These are phyloP conservation scores for Neodiprion virginianus DNA, from an alignment of 1,140 invertebrate genomes.

Conservation along the genomic window DNA sequence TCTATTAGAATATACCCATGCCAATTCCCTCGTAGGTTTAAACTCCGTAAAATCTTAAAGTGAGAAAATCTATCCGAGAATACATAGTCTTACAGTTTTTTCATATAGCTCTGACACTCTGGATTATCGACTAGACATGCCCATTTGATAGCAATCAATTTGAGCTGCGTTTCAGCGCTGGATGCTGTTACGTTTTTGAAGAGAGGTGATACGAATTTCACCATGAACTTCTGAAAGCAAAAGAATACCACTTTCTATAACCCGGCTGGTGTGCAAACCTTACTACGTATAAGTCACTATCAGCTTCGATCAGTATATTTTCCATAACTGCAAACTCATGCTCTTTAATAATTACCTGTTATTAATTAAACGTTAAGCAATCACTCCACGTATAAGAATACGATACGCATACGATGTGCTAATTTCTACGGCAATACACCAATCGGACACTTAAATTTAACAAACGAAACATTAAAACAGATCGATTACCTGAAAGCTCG, in stretches of 20 bases:
- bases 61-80: too few relatives aligned
- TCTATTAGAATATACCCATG: too few relatives aligned
- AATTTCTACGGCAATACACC: neutral
- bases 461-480: too few relatives aligned
- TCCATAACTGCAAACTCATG: too few relatives aligned
- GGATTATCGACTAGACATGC: conserved; percentile 43
- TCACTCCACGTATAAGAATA: neutral
- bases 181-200: conserved; percentile 37
- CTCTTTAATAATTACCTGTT: conserved; percentile 13
- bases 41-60: too few relatives aligned
- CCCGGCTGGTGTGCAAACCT: too few relatives aligned
- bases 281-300: neutral
- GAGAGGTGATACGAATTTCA: conserved; percentile 43
- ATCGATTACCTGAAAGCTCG: conserved; percentile 40
- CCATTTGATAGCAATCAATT: conserved; percentile 55
- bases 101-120: conserved; percentile 31
- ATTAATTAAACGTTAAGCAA: conserved; percentile 11
- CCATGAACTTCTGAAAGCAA: conserved; percentile 48
- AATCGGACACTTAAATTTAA: too few relatives aligned
- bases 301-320: too few relatives aligned
- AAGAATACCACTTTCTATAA: conserved; percentile 3
- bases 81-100: neutral
- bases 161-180: conserved; percentile 52
- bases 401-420: neutral
- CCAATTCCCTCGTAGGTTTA: too few relatives aligned